A percentile compares a stretch with the other conserved stretches of the same genome.
Conservation (phyloP, 2,113 vertebrate genomes). For the Gymnarchus niloticus region DNA sequence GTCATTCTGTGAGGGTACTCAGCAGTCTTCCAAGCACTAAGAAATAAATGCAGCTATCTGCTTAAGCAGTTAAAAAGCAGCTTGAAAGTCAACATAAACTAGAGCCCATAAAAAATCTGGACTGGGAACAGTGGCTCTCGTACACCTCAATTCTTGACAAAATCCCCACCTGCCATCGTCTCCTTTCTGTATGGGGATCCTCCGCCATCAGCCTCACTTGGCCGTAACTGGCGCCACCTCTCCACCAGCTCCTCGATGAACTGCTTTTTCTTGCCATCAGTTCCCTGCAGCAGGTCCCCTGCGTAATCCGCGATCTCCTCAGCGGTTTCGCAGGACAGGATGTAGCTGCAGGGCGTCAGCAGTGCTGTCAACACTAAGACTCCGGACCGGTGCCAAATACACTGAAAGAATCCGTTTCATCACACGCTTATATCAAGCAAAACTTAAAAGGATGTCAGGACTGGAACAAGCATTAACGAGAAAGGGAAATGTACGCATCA, state of each 20-base stretch:
- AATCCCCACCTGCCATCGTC: conserved; percentile 44
- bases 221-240: conserved; percentile 65
- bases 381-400: not conserved
- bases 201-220: not conserved
- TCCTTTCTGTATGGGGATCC: conserved; percentile 49
- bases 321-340: conserved; percentile 78
- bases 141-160: not conserved
- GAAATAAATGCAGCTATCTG: too few species aligned
- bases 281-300: conserved; percentile 82
- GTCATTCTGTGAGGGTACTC: too few species aligned
- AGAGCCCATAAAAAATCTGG: not conserved
- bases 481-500: not conserved
- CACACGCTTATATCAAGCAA: not conserved
- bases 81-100: too few species aligned
- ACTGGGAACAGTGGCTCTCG: not conserved
- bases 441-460: too few species aligned
- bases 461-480: not conserved
- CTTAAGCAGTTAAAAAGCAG: too few species aligned
- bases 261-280: conserved; percentile 69
- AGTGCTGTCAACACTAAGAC: not conserved
- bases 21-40: too few species aligned
- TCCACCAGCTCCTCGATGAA: conserved; percentile 82
- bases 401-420: not conserved
- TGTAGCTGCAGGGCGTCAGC: conserved; percentile 64
- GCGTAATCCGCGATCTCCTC: conserved; percentile 91